Percentiles rank a stretch among this genome's conserved stretches.
phyloP scores from a whole-genome alignment of 2,888 invertebrate species.

The Plagodis pulveraria region DNA sequence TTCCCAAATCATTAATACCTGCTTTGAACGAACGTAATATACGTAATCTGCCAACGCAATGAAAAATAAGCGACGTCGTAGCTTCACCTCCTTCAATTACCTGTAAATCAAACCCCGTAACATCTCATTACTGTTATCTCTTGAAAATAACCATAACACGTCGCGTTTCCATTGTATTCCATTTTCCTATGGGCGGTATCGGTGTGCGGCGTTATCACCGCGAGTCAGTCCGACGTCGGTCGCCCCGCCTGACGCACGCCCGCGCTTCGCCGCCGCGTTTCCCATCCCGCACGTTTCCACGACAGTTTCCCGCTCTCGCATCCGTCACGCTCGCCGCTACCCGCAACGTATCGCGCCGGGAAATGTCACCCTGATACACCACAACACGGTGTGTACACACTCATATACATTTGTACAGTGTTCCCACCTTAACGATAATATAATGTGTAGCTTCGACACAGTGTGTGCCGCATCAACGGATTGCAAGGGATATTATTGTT shows the following conservation, averaged over 20 bases:
- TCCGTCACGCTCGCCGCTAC: slow-evolving; percentile 47
- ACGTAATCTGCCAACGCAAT: slow-evolving; percentile 18
- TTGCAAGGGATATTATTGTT: slow-evolving; percentile 73
- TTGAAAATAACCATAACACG: slow-evolving; percentile 54
- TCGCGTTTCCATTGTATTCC: slow-evolving; percentile 76
- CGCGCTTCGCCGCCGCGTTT: slow-evolving; percentile 40
- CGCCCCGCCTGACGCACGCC: slow-evolving; percentile 65
- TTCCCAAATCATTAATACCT: too few species aligned
- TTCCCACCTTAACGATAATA: slow-evolving; percentile 66
- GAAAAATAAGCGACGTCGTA: slow-evolving; percentile 28
- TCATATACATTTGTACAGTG: slow-evolving; percentile 37
- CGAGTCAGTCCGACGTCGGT: slow-evolving; percentile 66
- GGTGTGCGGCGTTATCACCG: slow-evolving; percentile 69
- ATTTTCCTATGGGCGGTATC: slow-evolving; percentile 66
- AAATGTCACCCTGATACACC: slow-evolving; percentile 71
- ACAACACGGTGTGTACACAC: slow-evolving; percentile 69
- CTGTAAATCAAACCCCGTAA: slow-evolving; percentile 40
- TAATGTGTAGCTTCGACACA: slow-evolving; percentile 64
- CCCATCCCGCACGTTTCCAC: slow-evolving; percentile 60
- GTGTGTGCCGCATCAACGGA: slow-evolving; percentile 75
- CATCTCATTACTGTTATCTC: slow-evolving; percentile 57
- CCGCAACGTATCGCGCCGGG: slow-evolving; percentile 51
- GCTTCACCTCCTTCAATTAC: slow-evolving; percentile 33
- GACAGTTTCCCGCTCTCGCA: slow-evolving; percentile 57
- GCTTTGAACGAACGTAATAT: too few species aligned